Base-by-base conservation (phyloP, 2,113 vertebrate species). In the Cebus imitator region DNA sequence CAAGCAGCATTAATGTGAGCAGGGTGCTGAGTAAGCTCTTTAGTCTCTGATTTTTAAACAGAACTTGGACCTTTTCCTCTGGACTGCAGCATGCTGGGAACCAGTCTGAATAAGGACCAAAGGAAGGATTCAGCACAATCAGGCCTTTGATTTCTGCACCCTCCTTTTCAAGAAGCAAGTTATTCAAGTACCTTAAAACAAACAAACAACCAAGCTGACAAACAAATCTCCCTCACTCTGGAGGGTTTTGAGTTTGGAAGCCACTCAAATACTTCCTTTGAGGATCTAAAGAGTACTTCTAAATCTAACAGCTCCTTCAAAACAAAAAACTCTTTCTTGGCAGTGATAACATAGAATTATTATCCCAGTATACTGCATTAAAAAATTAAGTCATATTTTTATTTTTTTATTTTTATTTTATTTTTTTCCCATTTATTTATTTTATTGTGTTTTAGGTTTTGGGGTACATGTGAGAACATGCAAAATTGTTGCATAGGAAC, bases 131-230 rank as follows among this genome's bases (percentile, higher is more conserved):
- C 61, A 73, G 75, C 90, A 98, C 97, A 98, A 97, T 96, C 50
- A 48, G 80, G 61, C 94, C 97, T 98, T 98, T 97, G 93, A 97
- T 97, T 97, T 95, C 92, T 84, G 50, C n/a, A 68, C 80, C 84
- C 43, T 76, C 45, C 57, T 90, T 95, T 96, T 85, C 17, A 97
- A 90, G 76, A 64, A 95, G 87, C 91, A 89, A 89, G 91, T 94
- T 66, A 86, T 96, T 87, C 92, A 93, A 97, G 78, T 90, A 95
- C 75, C 78, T 84, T 89, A 96, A 96, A 97, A 96, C 95, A 97
- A 98, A 96, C 48, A 84, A 84, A 96, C 95, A 85, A 96, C 78
- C 80, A 88, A 87, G 40, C 81, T 55, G 58, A 87, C 76, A 90
- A 93, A 89, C 72, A 87, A 78, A 83, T 73, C 52, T 72, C 64